Base-by-base conservation (phyloP, 2,113 vertebrate species). In the Scatophagus argus region DNA sequence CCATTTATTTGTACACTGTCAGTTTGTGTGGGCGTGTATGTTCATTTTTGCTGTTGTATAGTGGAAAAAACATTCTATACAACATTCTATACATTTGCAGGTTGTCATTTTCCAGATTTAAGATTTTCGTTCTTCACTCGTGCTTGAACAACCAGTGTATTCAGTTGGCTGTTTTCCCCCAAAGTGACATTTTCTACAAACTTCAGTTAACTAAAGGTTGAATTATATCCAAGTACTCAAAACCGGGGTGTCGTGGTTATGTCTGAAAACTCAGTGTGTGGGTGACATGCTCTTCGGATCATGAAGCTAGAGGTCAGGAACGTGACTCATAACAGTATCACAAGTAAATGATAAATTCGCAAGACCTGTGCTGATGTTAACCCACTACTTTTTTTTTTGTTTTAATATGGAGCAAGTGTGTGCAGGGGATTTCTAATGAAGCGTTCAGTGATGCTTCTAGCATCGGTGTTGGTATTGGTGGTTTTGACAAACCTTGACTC, bases 151-250 rank as follows among this genome's bases (percentile, higher is more conserved):
- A 16, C 51, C 25, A 12, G 49, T 74, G 16, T 69, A 56, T 62
- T 60, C 8, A 38, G 29, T 58, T 65, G 9, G 16, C 64, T 34
- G 21, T 83, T 61, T 56, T n/a, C n/a, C 60, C 47, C 56, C 21
- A 39, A 55, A 63, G 34, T 64, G 54, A 78, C 31, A 56, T 84
- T 88, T 89, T 89, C 65, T 88, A 84, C 64, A 79, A 70, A 77
- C 31, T 62, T 65, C n/a, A 16, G 56, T 68, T 62, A 63, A 74
- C 36, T 80, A 79, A 56, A 78, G 8, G 31, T 73, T 87, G 19
- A 83, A 84, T 54, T 81, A 51, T 69, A 61, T 69, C 43, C 74
- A 75, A 36, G 25, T 56, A 44, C 12, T 52, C 11, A 67, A 74
- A 38, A 64, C 21, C 17, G 44, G 10, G 4, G 27, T 31, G 62